Conservation (phyloP, 2,797 vertebrate genomes). For the Platalea minor region DNA sequence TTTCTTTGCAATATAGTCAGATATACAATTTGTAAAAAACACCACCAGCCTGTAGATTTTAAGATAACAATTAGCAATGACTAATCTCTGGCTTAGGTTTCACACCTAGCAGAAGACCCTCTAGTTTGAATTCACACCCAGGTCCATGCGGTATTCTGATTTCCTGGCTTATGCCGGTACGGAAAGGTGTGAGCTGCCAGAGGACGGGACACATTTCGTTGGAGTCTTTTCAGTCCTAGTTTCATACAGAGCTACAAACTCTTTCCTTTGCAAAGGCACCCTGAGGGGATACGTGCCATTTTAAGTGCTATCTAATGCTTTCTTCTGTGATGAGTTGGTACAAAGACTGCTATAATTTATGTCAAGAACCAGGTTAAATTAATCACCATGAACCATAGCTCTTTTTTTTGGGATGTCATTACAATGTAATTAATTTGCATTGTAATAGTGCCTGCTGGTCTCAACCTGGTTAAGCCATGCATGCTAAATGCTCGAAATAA, state of each 20-base stretch:
- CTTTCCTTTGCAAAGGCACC: not conserved
- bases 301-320: not conserved
- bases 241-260: not conserved
- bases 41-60: not conserved
- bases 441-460: not conserved
- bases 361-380: not conserved
- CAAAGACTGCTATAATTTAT: not conserved
- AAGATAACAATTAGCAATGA: not conserved
- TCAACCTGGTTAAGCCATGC: not conserved
- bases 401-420: not conserved
- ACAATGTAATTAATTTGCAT: not conserved
- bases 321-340: not conserved
- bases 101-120: not conserved
- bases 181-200: not conserved
- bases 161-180: not conserved
- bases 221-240: not conserved
- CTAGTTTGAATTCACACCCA: not conserved
- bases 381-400: not conserved
- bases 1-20: not conserved
- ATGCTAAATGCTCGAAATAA: not conserved
- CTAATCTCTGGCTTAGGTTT: not conserved
- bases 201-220: not conserved
- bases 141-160: not conserved
- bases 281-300: not conserved
- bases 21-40: not conserved